Conservation (phyloP, 2,888 invertebrate genomes). For the Eumerus sabulonum region DNA sequence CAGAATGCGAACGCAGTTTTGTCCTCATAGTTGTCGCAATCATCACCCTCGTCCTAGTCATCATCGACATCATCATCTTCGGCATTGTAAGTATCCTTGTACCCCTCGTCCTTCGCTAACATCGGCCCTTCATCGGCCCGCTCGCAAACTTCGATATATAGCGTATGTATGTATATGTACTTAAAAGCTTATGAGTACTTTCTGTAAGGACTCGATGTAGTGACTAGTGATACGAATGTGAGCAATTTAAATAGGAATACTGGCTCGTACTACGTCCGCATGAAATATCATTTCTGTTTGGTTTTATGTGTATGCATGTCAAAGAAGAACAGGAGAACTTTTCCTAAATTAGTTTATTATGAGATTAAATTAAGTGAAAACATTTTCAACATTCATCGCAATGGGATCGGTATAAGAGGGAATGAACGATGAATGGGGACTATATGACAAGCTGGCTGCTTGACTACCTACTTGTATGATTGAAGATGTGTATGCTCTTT, state of each 20-base stretch:
- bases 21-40: constrained; percentile 4
- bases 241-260: constrained; percentile 44
- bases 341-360: constrained; percentile 63
- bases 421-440: constrained; percentile 4
- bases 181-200: constrained; percentile 41
- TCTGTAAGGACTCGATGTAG: constrained; percentile 45
- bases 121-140: neutral
- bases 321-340: neutral
- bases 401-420: constrained; percentile 42
- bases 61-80: constrained; percentile 11
- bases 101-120: neutral
- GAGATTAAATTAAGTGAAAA: constrained; percentile 66
- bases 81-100: neutral
- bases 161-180: constrained; percentile 10
- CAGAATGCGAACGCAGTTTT: no score
- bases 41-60: constrained; percentile 12
- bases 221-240: neutral
- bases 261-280: constrained; percentile 34
- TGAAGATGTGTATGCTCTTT: constrained; percentile 21
- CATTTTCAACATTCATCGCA: constrained; percentile 60
- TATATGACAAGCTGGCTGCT: no score
- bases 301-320: no score
- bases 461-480: neutral
- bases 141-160: neutral
- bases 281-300: no score